A percentile compares a stretch with the other conserved stretches of the same genome.
phyloP scores from a whole-genome alignment of 2,113 vertebrate species.

The Heliornis fulica region DNA sequence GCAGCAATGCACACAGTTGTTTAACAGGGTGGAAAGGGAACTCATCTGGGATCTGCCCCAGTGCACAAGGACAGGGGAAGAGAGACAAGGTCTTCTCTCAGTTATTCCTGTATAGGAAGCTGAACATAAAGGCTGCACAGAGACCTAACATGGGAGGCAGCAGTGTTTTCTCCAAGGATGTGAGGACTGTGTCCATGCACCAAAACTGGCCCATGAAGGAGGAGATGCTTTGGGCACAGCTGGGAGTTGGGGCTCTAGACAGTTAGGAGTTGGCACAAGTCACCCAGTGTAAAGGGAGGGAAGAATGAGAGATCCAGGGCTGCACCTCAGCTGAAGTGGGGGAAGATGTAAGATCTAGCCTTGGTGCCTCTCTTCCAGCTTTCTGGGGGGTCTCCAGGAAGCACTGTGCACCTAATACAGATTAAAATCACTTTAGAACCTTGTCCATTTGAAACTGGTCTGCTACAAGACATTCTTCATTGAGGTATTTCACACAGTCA shows the following conservation, averaged over 20 bases:
- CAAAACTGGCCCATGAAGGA: neutral
- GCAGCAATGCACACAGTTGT: neutral
- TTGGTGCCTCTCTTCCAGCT: neutral
- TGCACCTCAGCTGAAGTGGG: neutral
- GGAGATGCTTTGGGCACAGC: neutral
- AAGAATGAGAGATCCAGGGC: neutral
- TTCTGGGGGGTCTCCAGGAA: neutral
- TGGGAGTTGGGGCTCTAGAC: neutral
- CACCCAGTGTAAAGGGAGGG: neutral
- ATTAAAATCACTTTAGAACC: neutral
- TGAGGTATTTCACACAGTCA: neutral
- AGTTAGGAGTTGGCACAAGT: neutral
- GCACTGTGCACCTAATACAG: neutral
- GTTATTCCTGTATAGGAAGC: neutral
- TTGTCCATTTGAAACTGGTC: neutral
- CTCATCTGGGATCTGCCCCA: neutral
- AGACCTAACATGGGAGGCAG: neutral
- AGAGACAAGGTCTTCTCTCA: neutral
- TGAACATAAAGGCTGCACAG: neutral
- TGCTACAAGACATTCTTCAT: neutral
- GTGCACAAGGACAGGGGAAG: accelerated
- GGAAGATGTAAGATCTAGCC: neutral
- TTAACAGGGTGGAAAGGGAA: neutral
- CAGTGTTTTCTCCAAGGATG: neutral
- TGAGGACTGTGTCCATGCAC: neutral